Evolutionary conservation across 2,888 invertebrate genomes (phyloP).

Genomic region (Cephus nigrinus): DNA sequence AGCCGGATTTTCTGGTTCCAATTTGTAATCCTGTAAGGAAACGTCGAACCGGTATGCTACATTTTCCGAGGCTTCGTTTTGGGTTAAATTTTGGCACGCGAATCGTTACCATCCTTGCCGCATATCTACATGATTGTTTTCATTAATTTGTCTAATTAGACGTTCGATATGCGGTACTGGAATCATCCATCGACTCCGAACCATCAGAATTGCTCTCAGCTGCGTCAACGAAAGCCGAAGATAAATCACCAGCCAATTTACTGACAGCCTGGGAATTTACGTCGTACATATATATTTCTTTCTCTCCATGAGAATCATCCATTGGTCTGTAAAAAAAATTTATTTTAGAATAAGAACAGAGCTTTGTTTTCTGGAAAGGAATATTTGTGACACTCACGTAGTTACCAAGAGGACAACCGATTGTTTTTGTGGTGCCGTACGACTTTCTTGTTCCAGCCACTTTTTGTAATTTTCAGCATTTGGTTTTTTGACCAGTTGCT

Average conservation of each 20-base stretch:
- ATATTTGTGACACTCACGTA: constrained; percentile 72
- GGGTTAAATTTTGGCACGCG: constrained; percentile 30
- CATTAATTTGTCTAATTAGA: background rate
- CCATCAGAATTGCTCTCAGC: constrained; percentile 82
- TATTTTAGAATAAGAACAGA: constrained; percentile 16
- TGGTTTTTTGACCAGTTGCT: constrained; percentile 80
- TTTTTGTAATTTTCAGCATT: constrained; percentile 81
- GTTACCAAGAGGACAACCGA: constrained; percentile 85
- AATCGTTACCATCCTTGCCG: constrained; percentile 4
- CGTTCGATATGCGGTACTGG: constrained; percentile 16
- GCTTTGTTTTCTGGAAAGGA: background rate
- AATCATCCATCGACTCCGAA: constrained; percentile 46
- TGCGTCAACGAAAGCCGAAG: constrained; percentile 86
- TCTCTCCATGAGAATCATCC: constrained; percentile 67
- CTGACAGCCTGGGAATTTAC: constrained; percentile 79
- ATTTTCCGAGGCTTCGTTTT: background rate
- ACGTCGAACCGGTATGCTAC: background rate
- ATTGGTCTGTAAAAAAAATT: constrained; percentile 66
- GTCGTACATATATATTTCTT: constrained; percentile 91
- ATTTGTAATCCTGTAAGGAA: constrained; percentile 23
- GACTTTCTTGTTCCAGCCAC: constrained; percentile 83
- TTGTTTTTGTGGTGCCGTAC: constrained; percentile 79
- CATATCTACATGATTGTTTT: background rate
- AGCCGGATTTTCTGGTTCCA: constrained; percentile 30
- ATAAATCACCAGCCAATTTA: constrained; percentile 83